Base-by-base conservation (phyloP, 2,888 invertebrate genomes). In the Dryocosmus kuriphilus region DNA sequence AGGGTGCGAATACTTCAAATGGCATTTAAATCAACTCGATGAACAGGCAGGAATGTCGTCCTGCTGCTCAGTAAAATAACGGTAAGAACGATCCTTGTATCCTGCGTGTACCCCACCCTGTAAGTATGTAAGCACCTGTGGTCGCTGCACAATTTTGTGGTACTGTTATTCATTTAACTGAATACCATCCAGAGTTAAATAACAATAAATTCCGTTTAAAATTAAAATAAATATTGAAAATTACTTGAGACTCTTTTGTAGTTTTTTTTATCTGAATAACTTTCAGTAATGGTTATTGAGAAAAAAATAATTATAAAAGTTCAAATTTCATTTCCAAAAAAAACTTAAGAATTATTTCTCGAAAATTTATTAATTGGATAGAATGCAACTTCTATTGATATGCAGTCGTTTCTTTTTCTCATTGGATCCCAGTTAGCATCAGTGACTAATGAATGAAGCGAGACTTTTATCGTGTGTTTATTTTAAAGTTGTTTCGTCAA, bases 1-100 rank as follows among this genome's bases (percentile, higher is more conserved):
- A 71, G 71, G 71, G 71, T 30, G 71, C 71, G 46, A 71, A 51
- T 71, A 46, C 67, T 51, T 71, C 71, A 46, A 71, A 71, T 51
- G 27, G 77, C 81, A 80, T 82, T 81, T 78, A 83, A 83, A 83
- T 81, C 79, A 81, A 83, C 83, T 80, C 80, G 81, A 71, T 71
- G 71, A 71, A 71, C 51, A 77, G 57, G 75, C 77, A 81, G 80
- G 83, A 83, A 83, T 83, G 83, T 78, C 78, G 81, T 83, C 83
- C 83, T 81, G 81, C 79, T 83, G 80, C 81, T 81, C 80, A 65
- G 78, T 79, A 74, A n/a, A n/a, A 80, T 83, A 83, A 83, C 83
- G 83, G 83, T 83, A 83, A 83, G 78, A 77, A 79, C 79, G 80
- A 81, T 81, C 80, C 81, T 80, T 79, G 80, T 79, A 81, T 79